These are phyloP conservation scores for Melolontha melolontha DNA, from an alignment of 2,888 invertebrate species.

Conservation along the genomic window DNA sequence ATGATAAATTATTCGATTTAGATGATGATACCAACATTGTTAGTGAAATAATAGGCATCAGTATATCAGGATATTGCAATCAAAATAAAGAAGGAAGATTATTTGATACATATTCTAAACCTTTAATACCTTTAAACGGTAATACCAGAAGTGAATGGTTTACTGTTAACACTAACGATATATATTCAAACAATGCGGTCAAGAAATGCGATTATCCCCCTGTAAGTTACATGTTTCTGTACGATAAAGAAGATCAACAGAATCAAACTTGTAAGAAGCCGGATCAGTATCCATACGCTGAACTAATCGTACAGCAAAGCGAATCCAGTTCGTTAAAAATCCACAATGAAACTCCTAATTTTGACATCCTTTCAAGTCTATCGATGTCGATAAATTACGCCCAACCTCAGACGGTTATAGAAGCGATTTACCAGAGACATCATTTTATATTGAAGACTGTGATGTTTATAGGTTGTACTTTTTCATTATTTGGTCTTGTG, in stretches of 20 bases:
- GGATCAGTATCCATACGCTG: conserved; percentile 30
- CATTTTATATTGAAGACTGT: conserved; percentile 33
- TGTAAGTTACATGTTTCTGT: conserved; percentile 37
- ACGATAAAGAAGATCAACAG: conserved; percentile 3
- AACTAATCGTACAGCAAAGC: conserved; percentile 31
- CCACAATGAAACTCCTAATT: conserved; percentile 10
- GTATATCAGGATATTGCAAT: conserved; percentile 29
- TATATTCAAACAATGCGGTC: conserved; percentile 12
- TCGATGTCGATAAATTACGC: conserved; percentile 39
- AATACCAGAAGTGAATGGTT: conserved; percentile 31
- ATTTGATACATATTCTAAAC: conserved; percentile 36
- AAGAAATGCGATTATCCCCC: conserved; percentile 31
- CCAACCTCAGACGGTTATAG: conserved; percentile 37
- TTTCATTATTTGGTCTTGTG: conserved; percentile 22
- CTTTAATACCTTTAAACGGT: neutral
- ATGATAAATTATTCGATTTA: conserved; percentile 27
- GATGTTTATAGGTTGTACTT: conserved; percentile 34
- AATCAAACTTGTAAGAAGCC: conserved; percentile 19
- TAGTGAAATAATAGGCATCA: conserved; percentile 32
- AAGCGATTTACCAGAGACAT: conserved; percentile 30
- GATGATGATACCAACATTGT: conserved; percentile 1
- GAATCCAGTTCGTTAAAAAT: conserved; percentile 13
- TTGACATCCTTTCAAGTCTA: conserved; percentile 36
- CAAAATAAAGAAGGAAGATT: conserved; percentile 5
- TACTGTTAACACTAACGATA: conserved; percentile 31